phyloP scores from a whole-genome alignment of 1,140 invertebrate species.

The Chironomus tepperi region DNA sequence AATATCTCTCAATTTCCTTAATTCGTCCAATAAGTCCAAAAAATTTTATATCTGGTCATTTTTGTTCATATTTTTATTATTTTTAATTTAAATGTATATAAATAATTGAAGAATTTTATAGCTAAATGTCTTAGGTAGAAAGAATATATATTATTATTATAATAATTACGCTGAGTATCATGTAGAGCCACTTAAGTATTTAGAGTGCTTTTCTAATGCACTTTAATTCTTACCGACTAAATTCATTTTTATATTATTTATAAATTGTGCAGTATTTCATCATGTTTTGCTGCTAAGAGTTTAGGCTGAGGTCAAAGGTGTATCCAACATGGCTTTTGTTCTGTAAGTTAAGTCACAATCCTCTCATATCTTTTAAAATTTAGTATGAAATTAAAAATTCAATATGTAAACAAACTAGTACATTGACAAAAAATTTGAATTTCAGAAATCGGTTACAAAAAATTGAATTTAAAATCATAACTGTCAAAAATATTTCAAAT shows the following conservation, averaged over 20 bases:
- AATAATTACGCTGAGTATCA: conserved; percentile 3
- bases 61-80: not conserved
- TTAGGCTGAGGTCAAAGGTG: not conserved
- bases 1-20: too few relatives aligned
- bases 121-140: not conserved
- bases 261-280: not conserved
- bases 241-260: not conserved
- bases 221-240: not conserved
- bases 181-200: conserved; percentile 1
- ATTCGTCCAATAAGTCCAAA: not conserved
- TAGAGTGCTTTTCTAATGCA: not conserved
- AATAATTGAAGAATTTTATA: not conserved
- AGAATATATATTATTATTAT: conserved; percentile 1
- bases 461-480: too few relatives aligned
- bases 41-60: not conserved
- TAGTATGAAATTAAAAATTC: too few relatives aligned
- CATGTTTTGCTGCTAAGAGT: conserved; percentile 2
- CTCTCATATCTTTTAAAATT: too few relatives aligned
- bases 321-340: too few relatives aligned
- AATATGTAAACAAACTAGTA: too few relatives aligned
- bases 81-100: not conserved
- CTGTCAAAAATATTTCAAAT: too few relatives aligned
- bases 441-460: too few relatives aligned
- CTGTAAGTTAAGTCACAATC: too few relatives aligned
- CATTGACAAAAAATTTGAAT: too few relatives aligned